Evolutionary conservation across 2,888 invertebrate species (phyloP), one percentile per base, ranked within the genome.

Genomic region (Crossocerus cetratus): DNA sequence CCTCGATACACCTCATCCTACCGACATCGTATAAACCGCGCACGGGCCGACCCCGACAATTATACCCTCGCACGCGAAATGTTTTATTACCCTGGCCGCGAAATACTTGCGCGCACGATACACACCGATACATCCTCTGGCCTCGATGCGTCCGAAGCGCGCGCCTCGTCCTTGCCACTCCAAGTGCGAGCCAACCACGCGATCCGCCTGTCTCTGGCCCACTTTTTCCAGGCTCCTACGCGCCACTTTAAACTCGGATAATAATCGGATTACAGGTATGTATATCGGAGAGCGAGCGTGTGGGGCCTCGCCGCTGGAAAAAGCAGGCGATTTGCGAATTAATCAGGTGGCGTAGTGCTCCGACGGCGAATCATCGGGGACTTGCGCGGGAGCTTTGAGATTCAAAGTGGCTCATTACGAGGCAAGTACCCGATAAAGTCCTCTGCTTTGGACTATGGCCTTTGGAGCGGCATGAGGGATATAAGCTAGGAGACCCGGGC

Each of bases 11-110:
- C 74, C 72, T 65, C 62, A 45, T 65, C 74, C 65, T 67, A 71
- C 71, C 72, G 56, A 72, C 76, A 77, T 67, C 80, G 82, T 82
- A 82, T 82, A 82, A 82, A 80, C 82, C 82, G 82, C 82, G 82
- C 76, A 76, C 84, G 84, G 84, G 78, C 82, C 87, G 84, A 83
- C 88, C 88, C 88, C 88, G 86, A 86, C 88, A 88, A 88, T 88
- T 88, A 88, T 87, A 87, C 86, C 85, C 86, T 87, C 87, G 86
- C 86, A 86, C 87, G 86, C 87, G 86, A 88, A 88, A 88, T 88
- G 88, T 88, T 88, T 88, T 88, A 88, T 88, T 86, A 86, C 87
- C 84, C 80, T 78, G 78, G 78, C 76, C 78, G 80, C 83, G 84
- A 77, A 81, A 80, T 76, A 74, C 77, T 72, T 72, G 79, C 79